Evolutionary conservation across 2,113 vertebrate genomes (phyloP).

Genomic region (Ranitomeya variabilis): DNA sequence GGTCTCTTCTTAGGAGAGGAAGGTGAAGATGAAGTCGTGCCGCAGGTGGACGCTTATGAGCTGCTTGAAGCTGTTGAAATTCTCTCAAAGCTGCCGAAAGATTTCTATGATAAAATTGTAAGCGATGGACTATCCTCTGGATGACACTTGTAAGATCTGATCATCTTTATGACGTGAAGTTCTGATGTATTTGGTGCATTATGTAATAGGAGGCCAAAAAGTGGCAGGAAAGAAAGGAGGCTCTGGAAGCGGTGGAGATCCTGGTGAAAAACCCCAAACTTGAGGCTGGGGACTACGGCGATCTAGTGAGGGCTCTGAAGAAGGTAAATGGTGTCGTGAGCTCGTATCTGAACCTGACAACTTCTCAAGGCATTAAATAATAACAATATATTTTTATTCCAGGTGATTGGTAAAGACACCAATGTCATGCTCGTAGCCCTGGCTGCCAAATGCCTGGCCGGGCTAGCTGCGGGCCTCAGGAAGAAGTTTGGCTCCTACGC

Average conservation of each 20-base stretch:
- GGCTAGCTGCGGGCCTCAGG: slow-evolving; percentile 86
- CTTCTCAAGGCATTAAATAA: neutral
- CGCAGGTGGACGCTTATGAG: slow-evolving; percentile 91
- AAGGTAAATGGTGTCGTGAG: slow-evolving; percentile 74
- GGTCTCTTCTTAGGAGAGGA: slow-evolving; percentile 73
- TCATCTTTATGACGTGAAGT: neutral
- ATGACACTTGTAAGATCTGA: neutral
- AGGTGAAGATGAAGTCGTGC: slow-evolving; percentile 76
- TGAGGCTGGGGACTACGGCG: slow-evolving; percentile 92
- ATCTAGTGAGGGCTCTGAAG: slow-evolving; percentile 91
- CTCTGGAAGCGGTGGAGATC: slow-evolving; percentile 86
- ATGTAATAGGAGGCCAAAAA: slow-evolving; percentile 91
- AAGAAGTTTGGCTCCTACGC: slow-evolving; percentile 98
- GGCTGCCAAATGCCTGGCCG: slow-evolving; percentile 94
- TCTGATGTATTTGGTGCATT: neutral
- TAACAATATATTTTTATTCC: neutral
- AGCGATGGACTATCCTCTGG: slow-evolving; percentile 61
- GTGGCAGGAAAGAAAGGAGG: slow-evolving; percentile 98
- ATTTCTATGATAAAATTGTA: slow-evolving; percentile 98
- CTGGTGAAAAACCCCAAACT: slow-evolving; percentile 92
- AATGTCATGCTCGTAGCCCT: slow-evolving; percentile 96
- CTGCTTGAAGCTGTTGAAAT: slow-evolving; percentile 94
- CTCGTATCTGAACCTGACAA: neutral
- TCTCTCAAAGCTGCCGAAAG: slow-evolving; percentile 96
- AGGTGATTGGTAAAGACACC: slow-evolving; percentile 97